Evolutionary conservation across 2,797 vertebrate genomes (phyloP).

Genomic region (Clarias fuscus): DNA sequence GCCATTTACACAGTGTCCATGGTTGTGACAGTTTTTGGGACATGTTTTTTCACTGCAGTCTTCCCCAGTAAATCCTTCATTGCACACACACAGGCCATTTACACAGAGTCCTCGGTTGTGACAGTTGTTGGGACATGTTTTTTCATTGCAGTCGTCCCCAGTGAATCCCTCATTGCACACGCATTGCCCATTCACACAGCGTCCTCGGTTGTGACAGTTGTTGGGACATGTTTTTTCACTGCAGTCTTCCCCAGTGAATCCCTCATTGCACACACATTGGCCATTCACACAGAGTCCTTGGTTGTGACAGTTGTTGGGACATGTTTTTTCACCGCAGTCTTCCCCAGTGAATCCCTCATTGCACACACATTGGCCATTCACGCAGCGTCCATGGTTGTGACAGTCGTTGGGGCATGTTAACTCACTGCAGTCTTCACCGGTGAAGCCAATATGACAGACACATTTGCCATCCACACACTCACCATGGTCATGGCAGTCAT

Average conservation of each 20-base stretch:
- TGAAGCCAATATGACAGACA: conserved; percentile 76
- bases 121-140: conserved; percentile 29
- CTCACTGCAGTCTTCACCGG: conserved; percentile 81
- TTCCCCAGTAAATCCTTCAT: conserved; percentile 20
- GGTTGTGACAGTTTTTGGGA: conserved; percentile 78
- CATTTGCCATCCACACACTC: conserved; percentile 84
- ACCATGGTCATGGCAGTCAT: conserved; percentile 79
- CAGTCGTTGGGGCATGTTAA: conserved; percentile 36
- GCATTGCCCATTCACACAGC: conserved; percentile 78
- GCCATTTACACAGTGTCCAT: conserved; percentile 81
- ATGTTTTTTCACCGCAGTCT: conserved; percentile 82
- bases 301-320: conserved; percentile 80
- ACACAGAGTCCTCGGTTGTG: too few relatives aligned
- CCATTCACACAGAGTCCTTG: conserved; percentile 82
- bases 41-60: conserved; percentile 86
- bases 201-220: conserved; percentile 80
- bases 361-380: too few relatives aligned
- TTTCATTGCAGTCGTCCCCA: conserved; percentile 81
- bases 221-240: conserved; percentile 80
- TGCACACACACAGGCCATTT: too few relatives aligned
- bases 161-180: conserved; percentile 80
- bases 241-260: conserved; percentile 84
- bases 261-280: conserved; percentile 77
- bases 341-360: conserved; percentile 43
- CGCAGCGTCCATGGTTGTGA: too few relatives aligned